phyloP scores from a whole-genome alignment of 2,113 vertebrate genomes.

The Cariama cristata region DNA sequence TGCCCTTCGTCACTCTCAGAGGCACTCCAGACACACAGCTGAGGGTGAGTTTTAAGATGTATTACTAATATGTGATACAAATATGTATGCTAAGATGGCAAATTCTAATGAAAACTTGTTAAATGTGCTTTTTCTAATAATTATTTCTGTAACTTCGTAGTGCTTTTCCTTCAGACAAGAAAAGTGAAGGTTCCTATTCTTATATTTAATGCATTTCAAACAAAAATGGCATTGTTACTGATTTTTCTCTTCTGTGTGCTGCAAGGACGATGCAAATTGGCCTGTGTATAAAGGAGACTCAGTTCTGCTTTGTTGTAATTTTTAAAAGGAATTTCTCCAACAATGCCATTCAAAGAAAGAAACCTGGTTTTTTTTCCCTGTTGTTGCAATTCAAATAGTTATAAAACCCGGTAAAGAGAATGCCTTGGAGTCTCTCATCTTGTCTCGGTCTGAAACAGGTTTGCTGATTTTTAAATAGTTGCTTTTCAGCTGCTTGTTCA shows the following conservation, averaged over 20 bases:
- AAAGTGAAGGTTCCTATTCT: neutral
- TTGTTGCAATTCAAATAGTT: neutral
- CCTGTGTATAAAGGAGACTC: neutral
- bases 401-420: neutral
- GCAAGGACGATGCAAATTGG: neutral
- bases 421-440: neutral
- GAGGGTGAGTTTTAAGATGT: neutral
- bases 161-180: neutral
- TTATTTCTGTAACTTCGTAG: neutral
- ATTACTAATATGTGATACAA: neutral
- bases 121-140: neutral
- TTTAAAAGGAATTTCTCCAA: neutral
- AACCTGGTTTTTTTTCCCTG: fast-evolving
- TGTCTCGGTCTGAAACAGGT: neutral
- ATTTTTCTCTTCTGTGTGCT: neutral
- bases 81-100: neutral
- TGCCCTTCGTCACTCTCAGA: neutral
- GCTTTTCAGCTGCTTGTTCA: neutral
- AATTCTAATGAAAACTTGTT: neutral
- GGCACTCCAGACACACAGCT: neutral
- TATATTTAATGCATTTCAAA: neutral
- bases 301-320: neutral
- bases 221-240: neutral
- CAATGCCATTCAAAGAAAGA: neutral
- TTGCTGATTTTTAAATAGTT: neutral